phyloP scores from a whole-genome alignment of 2,113 vertebrate species.

The cattle (Bos taurus) region ARS-UCD2.0 NC_037331.1:56719501-56720000 shows the following conservation, averaged over 20 bases:
- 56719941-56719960: no score
- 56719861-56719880: rapidly evolving
- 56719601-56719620: neutral
- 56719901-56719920: neutral
- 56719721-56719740: neutral
- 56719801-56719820: neutral
- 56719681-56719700: neutral
- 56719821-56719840: neutral
- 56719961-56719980: neutral
- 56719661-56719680: neutral
- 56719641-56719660: neutral
- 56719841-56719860: neutral
- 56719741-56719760: neutral
- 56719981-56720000: neutral
- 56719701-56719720: neutral
- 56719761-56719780: neutral
- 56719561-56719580: neutral
- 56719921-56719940: no score
- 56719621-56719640: neutral
- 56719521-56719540: neutral
- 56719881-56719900: no score
- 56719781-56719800: neutral
- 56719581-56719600: constrained; percentile 4
- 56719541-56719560: constrained; percentile 27
- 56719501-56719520: neutral